Conservation (phyloP, 2,888 invertebrate species). For the Lottia scabra region DNA sequence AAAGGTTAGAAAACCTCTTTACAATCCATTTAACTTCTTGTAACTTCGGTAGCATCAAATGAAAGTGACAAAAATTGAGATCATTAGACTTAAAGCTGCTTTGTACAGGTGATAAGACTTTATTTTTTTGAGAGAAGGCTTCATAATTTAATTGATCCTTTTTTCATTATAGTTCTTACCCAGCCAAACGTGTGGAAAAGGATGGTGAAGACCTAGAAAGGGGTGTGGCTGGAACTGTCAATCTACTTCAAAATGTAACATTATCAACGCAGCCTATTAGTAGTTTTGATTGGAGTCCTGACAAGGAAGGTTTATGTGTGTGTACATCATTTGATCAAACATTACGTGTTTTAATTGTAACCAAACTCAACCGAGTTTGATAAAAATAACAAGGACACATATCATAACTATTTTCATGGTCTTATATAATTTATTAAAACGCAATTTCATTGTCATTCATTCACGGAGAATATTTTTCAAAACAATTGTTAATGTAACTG, state of each 20-base stretch:
- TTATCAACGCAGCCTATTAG: conserved; percentile 90
- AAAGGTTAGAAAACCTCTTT: too few relatives aligned
- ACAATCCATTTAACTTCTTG: too few relatives aligned
- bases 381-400: neutral
- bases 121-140: neutral
- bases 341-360: conserved; percentile 86
- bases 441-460: too few relatives aligned
- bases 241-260: conserved; percentile 83
- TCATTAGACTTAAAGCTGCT: too few relatives aligned
- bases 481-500: too few relatives aligned
- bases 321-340: conserved; percentile 94
- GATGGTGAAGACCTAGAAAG: conserved; percentile 79
- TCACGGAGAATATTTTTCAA: too few relatives aligned
- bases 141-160: conserved; percentile 21
- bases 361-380: conserved; percentile 76
- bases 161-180: conserved; percentile 81
- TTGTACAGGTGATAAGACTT: too few relatives aligned
- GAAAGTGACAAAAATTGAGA: too few relatives aligned
- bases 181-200: conserved; percentile 79
- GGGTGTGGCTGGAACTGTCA: conserved; percentile 83
- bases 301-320: conserved; percentile 88
- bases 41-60: too few relatives aligned
- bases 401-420: too few relatives aligned
- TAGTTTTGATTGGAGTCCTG: conserved; percentile 91
- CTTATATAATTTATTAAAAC: too few relatives aligned